Base-by-base conservation (phyloP, 2,888 invertebrate species). In the Oscheius sp. region DNA sequence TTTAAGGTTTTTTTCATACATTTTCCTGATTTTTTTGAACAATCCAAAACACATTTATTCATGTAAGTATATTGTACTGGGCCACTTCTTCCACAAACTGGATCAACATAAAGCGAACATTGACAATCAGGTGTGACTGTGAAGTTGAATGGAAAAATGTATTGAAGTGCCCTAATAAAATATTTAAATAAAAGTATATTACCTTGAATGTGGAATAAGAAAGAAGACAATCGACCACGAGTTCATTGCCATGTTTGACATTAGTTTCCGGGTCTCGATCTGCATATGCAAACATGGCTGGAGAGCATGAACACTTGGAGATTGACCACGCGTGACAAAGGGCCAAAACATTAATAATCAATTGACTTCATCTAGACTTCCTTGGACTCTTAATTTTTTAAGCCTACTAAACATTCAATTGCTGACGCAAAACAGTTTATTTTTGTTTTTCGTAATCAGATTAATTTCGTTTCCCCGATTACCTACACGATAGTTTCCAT, bases 51-150 rank as follows among this genome's bases (percentile, higher is more conserved):
- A 50, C 78, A 78, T 59, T 69, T 68, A 47, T 72, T 78, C 45
- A 75, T 73, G 45, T 77, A 78, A 44, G 74, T 77, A 57, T 77
- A 77, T 32, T 76, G 73, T 17, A 71, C 67, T 9, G 65, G 64
- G 14, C 72, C 74, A n/a, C 72, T 72, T 26, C 73, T 61, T 1
- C 73, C 78, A 67, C 78, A 78, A 2, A 78, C 77, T 8, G 78
- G 76, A 56, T 76, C 71, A 9, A 76, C 71, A 49, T 69, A 69
- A 32, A 71, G 62, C 1, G 61, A 38, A 59, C 78, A 78, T 8
- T 68, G 38, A 36, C 76, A 76, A 38, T 50, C 50, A 12, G 50
- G 50, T 1, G 64, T 64, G 1, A 64, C 51, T 2, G 64, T 38
- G 17, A 51, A 33, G n/a, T 51, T 64, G 22, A 64, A 64, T 9